Conservation (phyloP, 37 sponge, comb jelly and placozoan species). For the Cladorhizidae sp. region DNA sequence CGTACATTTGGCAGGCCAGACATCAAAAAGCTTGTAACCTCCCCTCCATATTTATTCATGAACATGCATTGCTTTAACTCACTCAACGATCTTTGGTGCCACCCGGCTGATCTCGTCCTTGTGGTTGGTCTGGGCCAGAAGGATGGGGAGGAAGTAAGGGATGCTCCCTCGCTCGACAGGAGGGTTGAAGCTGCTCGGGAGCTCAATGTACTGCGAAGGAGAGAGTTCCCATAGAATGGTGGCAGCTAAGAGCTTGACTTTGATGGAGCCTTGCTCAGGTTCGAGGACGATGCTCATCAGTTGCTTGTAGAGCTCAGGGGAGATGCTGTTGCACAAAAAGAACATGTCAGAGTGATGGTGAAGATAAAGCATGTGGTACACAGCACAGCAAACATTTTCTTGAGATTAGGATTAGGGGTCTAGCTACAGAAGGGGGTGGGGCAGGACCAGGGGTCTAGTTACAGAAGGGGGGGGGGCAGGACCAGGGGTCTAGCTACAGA, state of each 20-base stretch:
- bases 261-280: slow-evolving; percentile 72
- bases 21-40: neutral
- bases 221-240: slow-evolving; percentile 66
- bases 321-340: slow-evolving; percentile 17
- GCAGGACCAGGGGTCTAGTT: no score
- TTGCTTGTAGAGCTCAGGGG: slow-evolving; percentile 12
- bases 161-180: slow-evolving; percentile 65
- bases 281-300: slow-evolving; percentile 61
- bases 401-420: neutral
- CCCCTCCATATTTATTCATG: neutral
- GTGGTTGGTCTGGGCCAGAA: slow-evolving; percentile 59
- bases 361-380: neutral
- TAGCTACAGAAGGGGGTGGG: no score
- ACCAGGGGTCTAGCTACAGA: no score
- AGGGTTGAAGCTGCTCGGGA: slow-evolving; percentile 52
- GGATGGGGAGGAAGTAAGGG: slow-evolving; percentile 61
- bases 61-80: neutral
- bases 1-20: neutral
- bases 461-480: no score
- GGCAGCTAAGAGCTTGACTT: slow-evolving; percentile 46
- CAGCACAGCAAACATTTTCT: neutral
- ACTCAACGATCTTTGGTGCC: slow-evolving; percentile 37
- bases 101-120: slow-evolving; percentile 25
- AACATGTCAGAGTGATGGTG: neutral
- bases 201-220: slow-evolving; percentile 29